Evolutionary conservation across 2,113 vertebrate species (phyloP).

Genomic region (Heterocephalus glaber): DNA sequence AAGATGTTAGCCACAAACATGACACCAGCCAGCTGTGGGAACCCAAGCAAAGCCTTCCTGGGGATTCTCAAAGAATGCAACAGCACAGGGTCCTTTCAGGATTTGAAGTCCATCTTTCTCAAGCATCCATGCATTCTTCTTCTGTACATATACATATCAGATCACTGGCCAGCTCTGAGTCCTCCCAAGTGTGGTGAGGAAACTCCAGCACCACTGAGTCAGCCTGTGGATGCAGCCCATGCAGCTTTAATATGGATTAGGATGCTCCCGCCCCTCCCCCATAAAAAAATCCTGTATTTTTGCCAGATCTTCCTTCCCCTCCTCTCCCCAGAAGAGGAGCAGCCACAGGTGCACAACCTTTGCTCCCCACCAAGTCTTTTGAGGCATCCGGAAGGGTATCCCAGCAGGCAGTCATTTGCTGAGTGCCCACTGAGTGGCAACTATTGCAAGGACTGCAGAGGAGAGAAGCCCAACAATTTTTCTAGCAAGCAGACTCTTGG

Average conservation of each 20-base stretch:
- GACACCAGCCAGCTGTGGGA: neutral
- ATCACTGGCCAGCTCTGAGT: conserved; percentile 18
- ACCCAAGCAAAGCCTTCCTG: neutral
- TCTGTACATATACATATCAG: neutral
- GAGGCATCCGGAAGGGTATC: neutral
- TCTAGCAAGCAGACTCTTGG: conserved; percentile 64
- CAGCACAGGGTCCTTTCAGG: neutral
- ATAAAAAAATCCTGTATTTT: neutral
- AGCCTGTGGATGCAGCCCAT: neutral
- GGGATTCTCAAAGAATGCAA: neutral
- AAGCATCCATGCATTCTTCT: neutral
- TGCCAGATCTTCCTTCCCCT: neutral
- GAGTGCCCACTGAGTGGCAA: neutral
- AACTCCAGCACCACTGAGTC: neutral
- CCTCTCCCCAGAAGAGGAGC: neutral
- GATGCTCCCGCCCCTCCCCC: neutral
- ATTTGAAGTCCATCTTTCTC: neutral
- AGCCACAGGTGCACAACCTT: neutral
- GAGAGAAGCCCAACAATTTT: conserved; percentile 24
- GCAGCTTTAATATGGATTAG: conserved; percentile 26
- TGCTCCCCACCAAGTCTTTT: neutral
- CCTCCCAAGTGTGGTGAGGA: conserved; percentile 26
- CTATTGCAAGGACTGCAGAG: conserved; percentile 21
- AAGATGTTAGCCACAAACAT: neutral
- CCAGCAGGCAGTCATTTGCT: neutral